These are phyloP conservation scores for Aphrophora alni DNA, from an alignment of 2,888 invertebrate species.

Conservation along the genomic window DNA sequence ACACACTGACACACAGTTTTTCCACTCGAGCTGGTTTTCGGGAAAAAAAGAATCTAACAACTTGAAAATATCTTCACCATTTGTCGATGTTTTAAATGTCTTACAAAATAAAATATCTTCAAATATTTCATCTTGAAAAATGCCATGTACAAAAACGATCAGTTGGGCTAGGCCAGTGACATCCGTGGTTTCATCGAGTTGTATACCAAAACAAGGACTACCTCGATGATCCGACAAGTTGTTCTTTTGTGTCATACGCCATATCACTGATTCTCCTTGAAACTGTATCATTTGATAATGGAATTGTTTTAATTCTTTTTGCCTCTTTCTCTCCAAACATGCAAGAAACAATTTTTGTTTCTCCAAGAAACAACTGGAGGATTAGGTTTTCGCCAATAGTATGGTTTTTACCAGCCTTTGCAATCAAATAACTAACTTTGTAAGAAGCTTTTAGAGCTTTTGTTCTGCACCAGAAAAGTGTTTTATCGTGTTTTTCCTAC, in stretches of 20 bases:
- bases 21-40: too few species aligned
- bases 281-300: too few species aligned
- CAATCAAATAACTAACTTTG: neutral
- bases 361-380: too few species aligned
- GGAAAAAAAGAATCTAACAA: neutral
- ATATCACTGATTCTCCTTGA: too few species aligned
- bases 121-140: conserved; percentile 26
- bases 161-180: conserved; percentile 24
- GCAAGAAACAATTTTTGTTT: too few species aligned
- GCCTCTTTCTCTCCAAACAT: too few species aligned
- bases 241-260: too few species aligned
- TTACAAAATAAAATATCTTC: conserved; percentile 18
- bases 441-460: neutral
- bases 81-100: neutral
- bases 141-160: too few species aligned
- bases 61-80: neutral
- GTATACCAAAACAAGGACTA: too few species aligned
- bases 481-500: neutral
- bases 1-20: too few species aligned
- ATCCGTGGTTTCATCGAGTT: conserved; percentile 6
- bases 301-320: too few species aligned
- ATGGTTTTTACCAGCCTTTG: neutral
- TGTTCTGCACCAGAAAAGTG: neutral
- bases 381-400: neutral
- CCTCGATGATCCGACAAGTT: too few species aligned